Percentiles rank a stretch among this genome's conserved stretches.
These are phyloP conservation scores for Micronycteris hirsuta DNA, from an alignment of 2,113 vertebrate species.

Conservation along the genomic window DNA sequence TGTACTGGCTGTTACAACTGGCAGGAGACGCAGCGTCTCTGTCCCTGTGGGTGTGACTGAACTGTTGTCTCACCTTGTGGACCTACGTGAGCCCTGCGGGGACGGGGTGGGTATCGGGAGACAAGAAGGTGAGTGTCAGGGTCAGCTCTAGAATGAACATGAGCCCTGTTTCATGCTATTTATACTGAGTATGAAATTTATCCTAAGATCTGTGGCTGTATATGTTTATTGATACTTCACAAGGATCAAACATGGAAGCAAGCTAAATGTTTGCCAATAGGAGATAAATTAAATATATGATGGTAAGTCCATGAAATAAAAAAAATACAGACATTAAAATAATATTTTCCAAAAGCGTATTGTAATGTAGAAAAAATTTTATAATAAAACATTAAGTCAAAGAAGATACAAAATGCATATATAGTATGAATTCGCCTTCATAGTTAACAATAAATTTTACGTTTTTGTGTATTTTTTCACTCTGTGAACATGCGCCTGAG, in stretches of 20 bases:
- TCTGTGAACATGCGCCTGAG: neutral
- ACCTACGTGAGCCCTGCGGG: neutral
- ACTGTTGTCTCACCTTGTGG: neutral
- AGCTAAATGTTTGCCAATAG: neutral
- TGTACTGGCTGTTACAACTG: neutral
- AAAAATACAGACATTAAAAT: neutral
- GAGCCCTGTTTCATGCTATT: neutral
- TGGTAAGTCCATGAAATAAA: neutral
- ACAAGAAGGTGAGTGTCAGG: neutral
- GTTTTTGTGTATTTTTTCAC: neutral
- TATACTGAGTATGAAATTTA: neutral
- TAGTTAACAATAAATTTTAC: neutral
- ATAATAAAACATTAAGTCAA: neutral
- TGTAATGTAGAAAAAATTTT: neutral
- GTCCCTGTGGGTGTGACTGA: neutral
- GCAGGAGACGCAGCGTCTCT: neutral
- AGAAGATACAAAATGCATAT: neutral
- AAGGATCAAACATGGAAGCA: neutral
- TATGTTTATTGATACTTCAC: neutral
- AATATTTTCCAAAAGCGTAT: neutral
- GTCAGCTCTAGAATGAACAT: neutral
- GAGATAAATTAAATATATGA: neutral
- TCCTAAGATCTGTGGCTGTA: neutral
- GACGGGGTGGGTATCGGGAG: neutral
- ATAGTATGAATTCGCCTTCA: neutral